phyloP scores from a whole-genome alignment of 1,140 invertebrate species.

The Macrotrachela quadricornifera region DNA sequence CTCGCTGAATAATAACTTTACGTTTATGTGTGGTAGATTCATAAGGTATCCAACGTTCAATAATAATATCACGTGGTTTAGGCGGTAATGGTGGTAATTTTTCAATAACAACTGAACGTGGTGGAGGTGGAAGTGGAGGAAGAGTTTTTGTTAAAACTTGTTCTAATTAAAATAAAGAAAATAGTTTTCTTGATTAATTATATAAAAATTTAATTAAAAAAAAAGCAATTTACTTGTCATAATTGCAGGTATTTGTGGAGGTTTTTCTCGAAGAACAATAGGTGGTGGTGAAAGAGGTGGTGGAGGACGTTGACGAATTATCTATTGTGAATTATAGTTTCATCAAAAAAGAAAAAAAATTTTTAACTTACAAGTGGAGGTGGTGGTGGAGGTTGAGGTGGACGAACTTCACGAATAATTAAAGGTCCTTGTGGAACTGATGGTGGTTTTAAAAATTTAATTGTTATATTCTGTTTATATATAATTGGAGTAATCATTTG shows the following conservation, averaged over 20 bases:
- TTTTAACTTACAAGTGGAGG: background rate
- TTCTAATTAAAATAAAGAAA: background rate
- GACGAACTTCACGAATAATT: background rate
- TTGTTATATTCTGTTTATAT: background rate
- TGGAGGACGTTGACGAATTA: background rate
- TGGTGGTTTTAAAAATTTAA: background rate
- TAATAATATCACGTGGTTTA: background rate
- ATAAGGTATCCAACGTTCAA: background rate
- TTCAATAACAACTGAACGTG: background rate
- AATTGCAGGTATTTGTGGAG: background rate
- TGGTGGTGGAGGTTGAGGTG: background rate
- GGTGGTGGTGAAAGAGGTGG: background rate
- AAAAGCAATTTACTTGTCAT: no score
- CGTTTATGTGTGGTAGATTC: background rate
- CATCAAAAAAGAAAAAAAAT: no score
- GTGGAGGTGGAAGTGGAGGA: background rate
- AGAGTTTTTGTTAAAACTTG: background rate
- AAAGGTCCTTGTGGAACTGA: background rate
- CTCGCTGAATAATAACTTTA: background rate
- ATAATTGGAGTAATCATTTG: background rate
- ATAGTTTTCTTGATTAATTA: background rate
- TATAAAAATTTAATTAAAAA: no score
- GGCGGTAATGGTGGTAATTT: background rate
- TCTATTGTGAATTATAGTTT: background rate
- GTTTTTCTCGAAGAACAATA: background rate